A percentile compares a stretch with the other conserved stretches of the same genome.
These are phyloP conservation scores for Amphimedon queenslandica DNA, from an alignment of 37 sponge, comb jelly and placozoan genomes.

Conservation along the genomic window DNA sequence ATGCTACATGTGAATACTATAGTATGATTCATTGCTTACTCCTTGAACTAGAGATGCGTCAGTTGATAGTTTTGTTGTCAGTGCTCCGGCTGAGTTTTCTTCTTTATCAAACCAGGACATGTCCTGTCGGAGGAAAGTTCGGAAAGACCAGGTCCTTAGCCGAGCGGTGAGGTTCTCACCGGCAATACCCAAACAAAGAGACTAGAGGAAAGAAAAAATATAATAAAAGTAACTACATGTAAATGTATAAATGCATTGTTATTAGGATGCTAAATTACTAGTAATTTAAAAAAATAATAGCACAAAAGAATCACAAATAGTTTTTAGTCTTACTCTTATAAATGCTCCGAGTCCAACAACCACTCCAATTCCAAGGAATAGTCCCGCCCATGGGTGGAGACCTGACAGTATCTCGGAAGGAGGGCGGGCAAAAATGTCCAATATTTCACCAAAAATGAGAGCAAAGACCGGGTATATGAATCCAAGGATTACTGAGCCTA, in stretches of 20 bases:
- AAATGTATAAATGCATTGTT: too few relatives aligned
- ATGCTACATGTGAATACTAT: too few relatives aligned
- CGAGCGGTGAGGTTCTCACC: constrained; percentile 53
- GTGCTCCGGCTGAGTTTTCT: constrained; percentile 54
- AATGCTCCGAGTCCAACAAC: constrained; percentile 38
- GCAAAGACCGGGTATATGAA: constrained; percentile 56
- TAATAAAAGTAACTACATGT: background rate
- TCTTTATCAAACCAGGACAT: constrained; percentile 69
- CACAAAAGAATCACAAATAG: too few relatives aligned
- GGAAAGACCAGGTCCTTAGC: constrained; percentile 32
- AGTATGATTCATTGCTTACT: too few relatives aligned
- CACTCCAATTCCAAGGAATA: constrained; percentile 47
- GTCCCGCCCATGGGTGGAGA: constrained; percentile 28
- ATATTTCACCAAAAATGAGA: constrained; percentile 67
- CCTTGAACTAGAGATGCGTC: constrained; percentile 76
- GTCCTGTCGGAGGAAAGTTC: constrained; percentile 54
- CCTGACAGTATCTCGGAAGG: background rate
- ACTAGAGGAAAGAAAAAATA: constrained; percentile 5
- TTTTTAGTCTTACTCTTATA: constrained; percentile 18
- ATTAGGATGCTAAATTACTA: too few relatives aligned
- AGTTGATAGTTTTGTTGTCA: constrained; percentile 52
- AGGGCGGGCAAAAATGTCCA: constrained; percentile 19
- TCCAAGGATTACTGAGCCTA: constrained; percentile 58
- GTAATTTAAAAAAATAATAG: too few relatives aligned
- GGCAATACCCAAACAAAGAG: constrained; percentile 30